phyloP scores from a whole-genome alignment of 1,140 invertebrate species.

The Berghia stephanieae region DNA sequence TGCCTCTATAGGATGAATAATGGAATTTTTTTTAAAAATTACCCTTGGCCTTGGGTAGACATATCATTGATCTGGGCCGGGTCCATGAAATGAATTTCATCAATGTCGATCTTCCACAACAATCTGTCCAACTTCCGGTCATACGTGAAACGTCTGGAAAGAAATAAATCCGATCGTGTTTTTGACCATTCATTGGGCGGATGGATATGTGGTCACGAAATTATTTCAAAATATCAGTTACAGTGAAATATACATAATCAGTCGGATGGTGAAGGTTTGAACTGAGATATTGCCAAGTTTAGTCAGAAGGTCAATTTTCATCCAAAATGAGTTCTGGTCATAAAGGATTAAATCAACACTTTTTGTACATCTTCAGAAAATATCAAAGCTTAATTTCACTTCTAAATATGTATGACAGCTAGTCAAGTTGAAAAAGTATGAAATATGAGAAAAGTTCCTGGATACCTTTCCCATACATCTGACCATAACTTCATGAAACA shows the following conservation, averaged over 20 bases:
- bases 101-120: constrained; percentile 92
- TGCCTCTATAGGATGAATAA: background rate
- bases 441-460: too few relatives aligned
- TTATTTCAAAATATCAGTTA: background rate
- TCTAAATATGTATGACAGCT: too few relatives aligned
- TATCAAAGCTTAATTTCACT: too few relatives aligned
- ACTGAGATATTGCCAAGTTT: too few relatives aligned
- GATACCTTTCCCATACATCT: too few relatives aligned
- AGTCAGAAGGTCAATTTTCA: too few relatives aligned
- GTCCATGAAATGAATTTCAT: constrained; percentile 69
- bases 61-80: constrained; percentile 43
- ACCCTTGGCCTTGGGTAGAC: constrained; percentile 44
- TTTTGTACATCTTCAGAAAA: too few relatives aligned
- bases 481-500: too few relatives aligned
- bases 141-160: constrained; percentile 91
- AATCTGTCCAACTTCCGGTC: constrained; percentile 96
- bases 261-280: background rate
- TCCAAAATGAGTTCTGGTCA: too few relatives aligned
- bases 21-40: background rate
- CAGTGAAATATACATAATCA: background rate
- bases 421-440: too few relatives aligned
- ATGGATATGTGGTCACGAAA: too few relatives aligned
- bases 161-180: background rate
- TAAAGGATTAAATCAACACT: too few relatives aligned
- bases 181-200: background rate